Conservation (phyloP, 92 coral and sea anemone genomes). For the Epizoanthus scotinus region DNA sequence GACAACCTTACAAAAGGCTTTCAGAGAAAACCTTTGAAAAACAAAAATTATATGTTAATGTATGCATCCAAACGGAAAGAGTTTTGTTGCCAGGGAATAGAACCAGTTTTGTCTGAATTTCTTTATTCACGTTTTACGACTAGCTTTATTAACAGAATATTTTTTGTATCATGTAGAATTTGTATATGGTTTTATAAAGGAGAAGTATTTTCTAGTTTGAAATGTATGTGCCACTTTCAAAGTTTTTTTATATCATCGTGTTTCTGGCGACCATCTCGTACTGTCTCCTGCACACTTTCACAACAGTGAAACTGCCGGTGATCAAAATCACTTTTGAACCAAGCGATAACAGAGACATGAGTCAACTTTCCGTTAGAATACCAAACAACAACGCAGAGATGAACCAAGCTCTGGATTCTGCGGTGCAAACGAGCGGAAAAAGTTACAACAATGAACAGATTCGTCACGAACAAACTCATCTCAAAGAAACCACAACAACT, state of each 20-base stretch:
- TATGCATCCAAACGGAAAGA: constrained; percentile 27
- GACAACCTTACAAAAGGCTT: not conserved
- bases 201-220: not conserved
- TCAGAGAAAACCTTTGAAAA: not conserved
- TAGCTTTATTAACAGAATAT: not conserved
- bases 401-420: not conserved
- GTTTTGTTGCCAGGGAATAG: constrained; percentile 31
- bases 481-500: not conserved
- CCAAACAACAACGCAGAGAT: constrained; percentile 2
- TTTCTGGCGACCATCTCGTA: constrained; percentile 58
- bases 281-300: constrained; percentile 56
- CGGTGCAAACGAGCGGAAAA: not conserved
- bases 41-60: not conserved
- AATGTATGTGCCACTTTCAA: constrained; percentile 53
- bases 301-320: constrained; percentile 59
- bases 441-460: no score
- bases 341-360: constrained; percentile 6
- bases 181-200: not conserved
- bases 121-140: not conserved
- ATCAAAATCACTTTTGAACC: constrained; percentile 64
- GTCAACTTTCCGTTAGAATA: not conserved
- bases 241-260: constrained; percentile 48
- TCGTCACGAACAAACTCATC: no score
- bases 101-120: not conserved
- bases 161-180: constrained; percentile 13